Conservation (phyloP, 2,888 invertebrate genomes). For the Metellina segmentata region DNA sequence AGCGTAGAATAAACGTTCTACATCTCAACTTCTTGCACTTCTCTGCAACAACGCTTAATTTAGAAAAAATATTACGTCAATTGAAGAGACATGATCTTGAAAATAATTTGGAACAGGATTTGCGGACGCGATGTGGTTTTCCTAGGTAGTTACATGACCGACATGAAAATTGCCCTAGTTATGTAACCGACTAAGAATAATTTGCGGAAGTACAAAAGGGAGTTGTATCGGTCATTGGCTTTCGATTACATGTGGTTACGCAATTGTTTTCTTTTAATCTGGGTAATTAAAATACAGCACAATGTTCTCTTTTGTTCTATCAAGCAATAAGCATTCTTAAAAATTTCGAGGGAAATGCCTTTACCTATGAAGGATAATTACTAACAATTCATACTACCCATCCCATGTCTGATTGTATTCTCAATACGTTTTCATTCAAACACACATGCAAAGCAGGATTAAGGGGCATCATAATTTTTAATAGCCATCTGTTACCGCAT, state of each 20-base stretch:
- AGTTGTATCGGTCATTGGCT: constrained; percentile 20
- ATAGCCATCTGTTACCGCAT: too few species aligned
- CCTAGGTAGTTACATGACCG: background rate
- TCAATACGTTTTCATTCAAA: too few species aligned
- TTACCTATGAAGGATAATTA: too few species aligned
- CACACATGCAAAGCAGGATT: too few species aligned
- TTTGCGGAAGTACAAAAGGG: constrained; percentile 19
- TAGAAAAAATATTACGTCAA: background rate
- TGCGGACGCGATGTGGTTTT: background rate
- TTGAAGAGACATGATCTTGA: background rate
- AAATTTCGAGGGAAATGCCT: too few species aligned
- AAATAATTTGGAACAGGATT: constrained; percentile 37
- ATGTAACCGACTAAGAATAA: constrained; percentile 21
- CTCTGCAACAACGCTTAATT: background rate
- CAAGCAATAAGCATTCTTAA: too few species aligned
- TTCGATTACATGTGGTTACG: constrained; percentile 19
- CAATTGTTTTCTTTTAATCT: constrained; percentile 13
- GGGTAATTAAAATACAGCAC: constrained; percentile 32
- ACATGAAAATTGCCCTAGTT: constrained; percentile 2
- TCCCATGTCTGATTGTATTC: too few species aligned
- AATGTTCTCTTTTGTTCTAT: background rate
- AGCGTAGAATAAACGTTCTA: too few species aligned
- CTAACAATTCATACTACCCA: too few species aligned
- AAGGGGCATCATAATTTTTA: too few species aligned
- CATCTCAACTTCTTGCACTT: too few species aligned